These are phyloP conservation scores for Ephestia elutella DNA, from an alignment of 1,140 invertebrate genomes.

Conservation along the genomic window DNA sequence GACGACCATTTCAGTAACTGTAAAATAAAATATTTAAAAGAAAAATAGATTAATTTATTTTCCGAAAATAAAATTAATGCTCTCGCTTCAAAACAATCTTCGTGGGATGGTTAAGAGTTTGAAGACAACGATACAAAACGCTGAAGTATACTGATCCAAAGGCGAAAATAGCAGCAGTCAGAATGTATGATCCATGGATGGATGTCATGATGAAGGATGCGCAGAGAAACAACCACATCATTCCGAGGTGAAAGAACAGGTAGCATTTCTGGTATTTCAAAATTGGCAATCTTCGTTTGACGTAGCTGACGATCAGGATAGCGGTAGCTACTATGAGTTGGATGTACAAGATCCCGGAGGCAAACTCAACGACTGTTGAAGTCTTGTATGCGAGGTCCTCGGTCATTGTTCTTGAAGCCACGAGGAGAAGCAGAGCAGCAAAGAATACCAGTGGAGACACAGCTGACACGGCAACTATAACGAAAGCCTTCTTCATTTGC, in stretches of 20 bases:
- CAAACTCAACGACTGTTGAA: slow-evolving; percentile 35
- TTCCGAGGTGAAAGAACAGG: slow-evolving; percentile 33
- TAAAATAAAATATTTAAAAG: not conserved
- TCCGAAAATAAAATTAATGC: slow-evolving; percentile 15
- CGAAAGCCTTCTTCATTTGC: slow-evolving; percentile 30
- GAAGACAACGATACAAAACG: slow-evolving; percentile 27
- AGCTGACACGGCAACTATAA: slow-evolving; percentile 37
- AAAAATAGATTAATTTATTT: not conserved
- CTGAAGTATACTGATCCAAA: slow-evolving; percentile 28
- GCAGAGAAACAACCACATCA: slow-evolving; percentile 34
- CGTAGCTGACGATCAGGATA: slow-evolving; percentile 33
- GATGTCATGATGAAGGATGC: slow-evolving; percentile 33
- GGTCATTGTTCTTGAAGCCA: slow-evolving; percentile 22
- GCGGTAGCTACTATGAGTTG: slow-evolving; percentile 43
- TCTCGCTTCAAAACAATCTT: slow-evolving; percentile 24
- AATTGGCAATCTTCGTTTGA: slow-evolving; percentile 29
- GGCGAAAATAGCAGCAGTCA: slow-evolving; percentile 21
- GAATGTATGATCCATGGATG: slow-evolving; percentile 29
- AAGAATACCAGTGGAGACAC: slow-evolving; percentile 42
- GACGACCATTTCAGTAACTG: too few relatives aligned
- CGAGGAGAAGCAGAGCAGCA: slow-evolving; percentile 27
- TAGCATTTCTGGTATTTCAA: slow-evolving; percentile 43
- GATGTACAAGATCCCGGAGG: slow-evolving; percentile 38
- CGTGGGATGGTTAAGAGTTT: slow-evolving; percentile 20
- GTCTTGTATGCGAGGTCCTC: slow-evolving; percentile 13